Base-by-base conservation (phyloP, 1,140 invertebrate genomes). In the Leptinotarsa texana region DNA sequence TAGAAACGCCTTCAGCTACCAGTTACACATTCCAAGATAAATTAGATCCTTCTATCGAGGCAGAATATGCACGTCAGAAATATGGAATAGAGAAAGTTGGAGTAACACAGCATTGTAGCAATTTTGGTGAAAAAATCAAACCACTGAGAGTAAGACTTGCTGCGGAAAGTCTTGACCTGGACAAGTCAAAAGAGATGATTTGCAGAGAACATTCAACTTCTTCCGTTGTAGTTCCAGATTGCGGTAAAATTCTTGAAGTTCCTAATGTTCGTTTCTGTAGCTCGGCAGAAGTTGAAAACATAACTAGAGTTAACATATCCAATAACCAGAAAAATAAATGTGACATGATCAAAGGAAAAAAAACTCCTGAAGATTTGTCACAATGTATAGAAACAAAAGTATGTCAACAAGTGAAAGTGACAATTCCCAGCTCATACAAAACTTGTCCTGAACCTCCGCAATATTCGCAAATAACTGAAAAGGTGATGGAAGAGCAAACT, bases 41-140 rank as follows among this genome's bases (percentile, higher is more conserved):
- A 24, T 61, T 78, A 17, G 63, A 78, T 63, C 33, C 24, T 17
- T 42, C 33, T 18, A n/a, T 75, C 8, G 57, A 69, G 6, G 13
- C 18, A 1, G 72, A 78, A 21, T 78, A 78, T 68, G 24, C 22
- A 21, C 68, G 72, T 62, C 69, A 71, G 18, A 75, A 70, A 68
- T 47, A 75, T 33, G 77, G 77, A 18, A 22, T 75, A 6, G 4
- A 1, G 22, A 69, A 63, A 6, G 67, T 68, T 6, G 76, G 76
- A 2, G 4, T 61, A 8, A 78, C 76, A 11, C 68, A 72, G 15
- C 66, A 71, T 47, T 78, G 76, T 27, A 24, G 69, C n/a, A 49
- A 33, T 24, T 74, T 74, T 6, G 71, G 68, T 22, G 21, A 63
- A 13, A 65, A 65, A 33, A 22, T 24, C 0, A 65, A 65, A 21